These are phyloP conservation scores for Stomatorhinus walkeri DNA, from an alignment of 2,797 vertebrate species.

Conservation along the genomic window DNA sequence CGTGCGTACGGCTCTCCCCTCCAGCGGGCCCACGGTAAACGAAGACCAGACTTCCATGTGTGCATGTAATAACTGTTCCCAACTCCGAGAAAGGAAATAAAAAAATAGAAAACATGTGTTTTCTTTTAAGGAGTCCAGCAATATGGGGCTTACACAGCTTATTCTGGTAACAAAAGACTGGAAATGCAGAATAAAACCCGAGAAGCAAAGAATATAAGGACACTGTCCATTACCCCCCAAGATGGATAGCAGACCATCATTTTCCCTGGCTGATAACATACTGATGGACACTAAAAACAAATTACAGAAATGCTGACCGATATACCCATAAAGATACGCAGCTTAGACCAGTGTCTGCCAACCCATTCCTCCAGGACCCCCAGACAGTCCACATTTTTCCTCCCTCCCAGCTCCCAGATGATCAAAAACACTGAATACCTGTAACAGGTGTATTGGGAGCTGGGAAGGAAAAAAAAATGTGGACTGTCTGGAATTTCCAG, in stretches of 20 bases:
- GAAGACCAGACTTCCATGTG: constrained; percentile 36
- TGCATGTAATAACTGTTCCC: constrained; percentile 40
- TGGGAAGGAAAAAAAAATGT: background rate
- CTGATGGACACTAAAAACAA: background rate
- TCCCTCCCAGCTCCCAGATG: background rate
- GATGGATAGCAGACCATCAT: background rate
- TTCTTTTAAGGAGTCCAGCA: constrained; percentile 42
- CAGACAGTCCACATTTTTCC: background rate
- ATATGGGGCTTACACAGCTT: constrained; percentile 40
- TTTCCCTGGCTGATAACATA: background rate
- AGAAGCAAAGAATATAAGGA: background rate
- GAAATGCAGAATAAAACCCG: background rate
- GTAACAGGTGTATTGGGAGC: background rate
- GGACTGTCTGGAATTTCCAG: background rate
- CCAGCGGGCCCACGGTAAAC: constrained; percentile 38
- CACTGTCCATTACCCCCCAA: background rate
- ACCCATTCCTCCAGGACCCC: background rate
- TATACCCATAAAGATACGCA: background rate
- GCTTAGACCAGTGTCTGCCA: background rate
- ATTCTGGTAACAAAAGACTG: constrained; percentile 7
- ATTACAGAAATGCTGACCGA: background rate
- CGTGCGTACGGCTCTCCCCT: constrained; percentile 34
- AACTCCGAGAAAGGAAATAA: constrained; percentile 25
- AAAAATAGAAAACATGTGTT: constrained; percentile 34
- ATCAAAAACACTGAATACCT: background rate